Evolutionary conservation across 1,140 invertebrate genomes (phyloP), one percentile per base, ranked within the genome.

Genomic region (Cyphomyrmex costatus): DNA sequence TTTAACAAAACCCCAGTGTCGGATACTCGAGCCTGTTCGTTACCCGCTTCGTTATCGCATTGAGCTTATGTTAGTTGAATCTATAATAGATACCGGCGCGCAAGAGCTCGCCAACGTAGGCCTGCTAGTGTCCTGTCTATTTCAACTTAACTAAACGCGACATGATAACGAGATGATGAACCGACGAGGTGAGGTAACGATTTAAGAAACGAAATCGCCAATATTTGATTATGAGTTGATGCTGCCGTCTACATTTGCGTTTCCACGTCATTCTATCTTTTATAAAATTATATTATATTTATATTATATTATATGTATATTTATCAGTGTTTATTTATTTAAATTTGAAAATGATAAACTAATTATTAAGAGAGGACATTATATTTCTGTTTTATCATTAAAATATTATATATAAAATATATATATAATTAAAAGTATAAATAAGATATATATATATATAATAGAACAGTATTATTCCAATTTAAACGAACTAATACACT

Each of bases 1-100:
- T 84, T 87, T 89, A 90, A 89, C 85, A 77, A 90, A 91, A 91
- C 80, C 68, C 30, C 82, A 83, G 66, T 3, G 3, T 86, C 63
- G 80, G 77, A 73, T 71, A 60, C 21, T 36, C 19, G 27, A 46
- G 65, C 49, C 65, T 27, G 73, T 89, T 90, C 89, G 88, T 89
- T 89, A 87, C 74, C 33, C 78, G 56, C 16, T 86, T 89, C 87
- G 88, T 90, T 90, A 86, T 91, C 83, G 76, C 65, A 61, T 74
- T 30, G 42, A 46, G 30, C 51, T 56, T 86, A 70, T 66, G 77
- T 51, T 65, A 71, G 87, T 68, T 79, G 82, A 84, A 90, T 87
- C 68, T 63, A n/a, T n/a, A n/a, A n/a, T n/a, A 84, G 89, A 73
- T 83, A 87, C 33, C 71, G 21, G 65, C 24, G 66, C 66, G 70